A percentile compares a stretch with the other conserved stretches of the same genome.
Conservation (phyloP, 2,888 invertebrate species). For the Halocaridina rubra region DNA sequence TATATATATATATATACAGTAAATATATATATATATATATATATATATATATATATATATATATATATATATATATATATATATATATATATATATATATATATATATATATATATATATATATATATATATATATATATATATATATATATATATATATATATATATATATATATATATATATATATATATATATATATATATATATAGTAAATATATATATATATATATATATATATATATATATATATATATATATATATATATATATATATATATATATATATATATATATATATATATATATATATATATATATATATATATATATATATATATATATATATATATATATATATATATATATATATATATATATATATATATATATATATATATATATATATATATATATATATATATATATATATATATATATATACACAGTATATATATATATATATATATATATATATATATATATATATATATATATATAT, state of each 20-base stretch:
- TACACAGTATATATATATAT: neutral
- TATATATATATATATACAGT: neutral
- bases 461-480: neutral
- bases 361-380: constrained; percentile 2
- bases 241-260: constrained; percentile 28
- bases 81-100: constrained; percentile 26
- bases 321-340: constrained; percentile 21
- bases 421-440: constrained; percentile 3
- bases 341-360: constrained; percentile 29
- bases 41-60: constrained; percentile 6
- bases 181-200: constrained; percentile 27
- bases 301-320: constrained; percentile 25
- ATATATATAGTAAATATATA: neutral
- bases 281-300: constrained; percentile 20
- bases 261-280: constrained; percentile 12
- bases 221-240: neutral
- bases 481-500: neutral
- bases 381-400: neutral
- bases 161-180: constrained; percentile 22
- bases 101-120: constrained; percentile 9
- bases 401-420: neutral
- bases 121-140: constrained; percentile 22
- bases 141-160: constrained; percentile 26
- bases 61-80: constrained; percentile 11
- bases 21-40: neutral